Evolutionary conservation across 2,888 invertebrate genomes (phyloP).

Genomic region (Ormia ochracea): DNA sequence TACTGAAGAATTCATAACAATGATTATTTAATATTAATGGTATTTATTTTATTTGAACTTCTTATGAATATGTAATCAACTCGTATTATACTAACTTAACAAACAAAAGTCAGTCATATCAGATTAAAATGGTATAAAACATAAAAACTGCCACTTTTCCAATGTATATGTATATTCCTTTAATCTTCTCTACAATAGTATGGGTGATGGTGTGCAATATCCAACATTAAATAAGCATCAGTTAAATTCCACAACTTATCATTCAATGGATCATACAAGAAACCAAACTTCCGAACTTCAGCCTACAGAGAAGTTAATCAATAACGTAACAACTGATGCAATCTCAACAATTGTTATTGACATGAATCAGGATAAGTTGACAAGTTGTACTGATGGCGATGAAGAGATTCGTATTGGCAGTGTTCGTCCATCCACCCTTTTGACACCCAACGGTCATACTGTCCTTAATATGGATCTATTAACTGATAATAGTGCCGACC

Average conservation of each 20-base stretch:
- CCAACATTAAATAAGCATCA: conserved; percentile 86
- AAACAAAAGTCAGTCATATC: too few relatives aligned
- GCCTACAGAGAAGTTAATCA: conserved; percentile 75
- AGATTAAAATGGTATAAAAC: not conserved
- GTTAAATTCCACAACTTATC: conserved; percentile 79
- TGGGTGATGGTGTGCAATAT: conserved; percentile 92
- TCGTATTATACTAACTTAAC: too few relatives aligned
- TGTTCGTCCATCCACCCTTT: conserved; percentile 5
- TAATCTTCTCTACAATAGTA: conserved; percentile 79
- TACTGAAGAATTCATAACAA: too few relatives aligned
- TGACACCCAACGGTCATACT: conserved; percentile 64
- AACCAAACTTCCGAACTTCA: conserved; percentile 83
- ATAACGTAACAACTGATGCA: conserved; percentile 51
- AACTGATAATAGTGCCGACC: conserved; percentile 32
- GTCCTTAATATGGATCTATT: conserved; percentile 63
- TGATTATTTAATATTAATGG: too few relatives aligned
- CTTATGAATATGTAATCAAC: too few relatives aligned
- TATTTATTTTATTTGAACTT: too few relatives aligned
- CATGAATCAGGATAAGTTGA: conserved; percentile 29
- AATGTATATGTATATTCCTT: conserved; percentile 29
- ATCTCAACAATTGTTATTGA: conserved; percentile 38
- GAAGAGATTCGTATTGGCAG: not conserved
- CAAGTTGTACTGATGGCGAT: not conserved
- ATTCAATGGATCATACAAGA: conserved; percentile 91
- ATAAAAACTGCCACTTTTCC: conserved; percentile 32